These are phyloP conservation scores for Dysidea cf. avara DNA, from an alignment of 37 sponge, comb jelly and placozoan genomes.

Conservation along the genomic window DNA sequence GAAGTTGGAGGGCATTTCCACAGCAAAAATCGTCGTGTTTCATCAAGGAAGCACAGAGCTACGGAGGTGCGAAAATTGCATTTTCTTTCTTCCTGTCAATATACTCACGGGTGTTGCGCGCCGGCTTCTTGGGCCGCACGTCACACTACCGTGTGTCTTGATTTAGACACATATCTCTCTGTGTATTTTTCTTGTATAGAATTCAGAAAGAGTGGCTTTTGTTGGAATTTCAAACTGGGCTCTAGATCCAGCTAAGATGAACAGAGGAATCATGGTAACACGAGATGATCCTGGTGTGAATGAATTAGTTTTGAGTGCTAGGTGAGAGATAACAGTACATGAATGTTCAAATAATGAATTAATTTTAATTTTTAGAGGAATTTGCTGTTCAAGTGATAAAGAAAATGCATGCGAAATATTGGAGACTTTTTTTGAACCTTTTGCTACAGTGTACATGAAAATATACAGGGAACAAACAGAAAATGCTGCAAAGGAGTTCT, in stretches of 20 bases:
- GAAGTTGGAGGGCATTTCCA: too few relatives aligned
- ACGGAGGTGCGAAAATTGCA: too few relatives aligned
- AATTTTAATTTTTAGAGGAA: slow-evolving; percentile 19
- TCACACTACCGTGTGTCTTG: too few relatives aligned
- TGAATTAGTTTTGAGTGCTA: slow-evolving; percentile 73
- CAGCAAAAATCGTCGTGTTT: too few relatives aligned
- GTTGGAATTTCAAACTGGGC: slow-evolving; percentile 95
- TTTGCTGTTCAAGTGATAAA: slow-evolving; percentile 35
- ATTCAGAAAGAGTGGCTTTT: slow-evolving; percentile 60
- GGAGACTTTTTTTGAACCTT: slow-evolving; percentile 25
- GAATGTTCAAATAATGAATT: neutral
- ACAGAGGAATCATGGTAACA: slow-evolving; percentile 82
- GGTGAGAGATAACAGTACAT: neutral
- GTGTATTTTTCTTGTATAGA: too few relatives aligned
- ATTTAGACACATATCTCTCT: too few relatives aligned
- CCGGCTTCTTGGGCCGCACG: too few relatives aligned
- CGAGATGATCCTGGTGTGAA: slow-evolving; percentile 63
- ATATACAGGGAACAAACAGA: slow-evolving; percentile 33
- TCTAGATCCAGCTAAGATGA: slow-evolving; percentile 94
- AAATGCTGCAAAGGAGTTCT: slow-evolving; percentile 53
- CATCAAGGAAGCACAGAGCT: too few relatives aligned
- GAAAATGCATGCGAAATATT: slow-evolving; percentile 32
- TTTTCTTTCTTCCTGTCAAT: too few relatives aligned
- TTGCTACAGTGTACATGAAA: slow-evolving; percentile 64
- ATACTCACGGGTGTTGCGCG: too few relatives aligned